Conservation (phyloP, 2,888 invertebrate species). For the Augochlorella aurata region DNA sequence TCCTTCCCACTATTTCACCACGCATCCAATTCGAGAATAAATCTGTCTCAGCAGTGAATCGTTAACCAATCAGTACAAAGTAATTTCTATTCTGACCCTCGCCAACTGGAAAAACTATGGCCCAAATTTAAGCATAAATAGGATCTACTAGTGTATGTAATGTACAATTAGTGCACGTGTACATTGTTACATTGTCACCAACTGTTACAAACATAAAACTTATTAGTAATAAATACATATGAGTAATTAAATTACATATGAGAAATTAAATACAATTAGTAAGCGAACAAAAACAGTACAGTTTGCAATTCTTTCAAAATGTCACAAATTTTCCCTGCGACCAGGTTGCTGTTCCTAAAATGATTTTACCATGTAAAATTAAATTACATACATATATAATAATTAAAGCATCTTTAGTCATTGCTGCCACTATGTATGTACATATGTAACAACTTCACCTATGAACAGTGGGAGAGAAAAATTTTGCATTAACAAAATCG, state of each 20-base stretch:
- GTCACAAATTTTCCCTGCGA: not conserved
- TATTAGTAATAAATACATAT: not conserved
- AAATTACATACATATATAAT: not conserved
- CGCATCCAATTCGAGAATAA: too few species aligned
- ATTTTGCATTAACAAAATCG: not conserved
- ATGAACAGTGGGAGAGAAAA: conserved; percentile 1
- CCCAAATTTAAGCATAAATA: too few species aligned
- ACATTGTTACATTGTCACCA: not conserved
- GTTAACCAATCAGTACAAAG: too few species aligned
- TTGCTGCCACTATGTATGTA: conserved; percentile 15
- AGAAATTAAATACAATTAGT: not conserved
- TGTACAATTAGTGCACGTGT: too few species aligned
- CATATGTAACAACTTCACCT: conserved; percentile 13
- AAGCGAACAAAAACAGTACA: conserved; percentile 21
- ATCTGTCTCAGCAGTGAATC: too few species aligned
- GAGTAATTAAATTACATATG: not conserved
- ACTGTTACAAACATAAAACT: not conserved
- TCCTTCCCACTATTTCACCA: too few species aligned
- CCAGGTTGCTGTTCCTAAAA: conserved; percentile 40
- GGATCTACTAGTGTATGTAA: too few species aligned
- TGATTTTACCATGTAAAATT: conserved; percentile 29
- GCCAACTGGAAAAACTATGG: too few species aligned
- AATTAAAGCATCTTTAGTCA: conserved; percentile 16
- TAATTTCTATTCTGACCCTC: too few species aligned
- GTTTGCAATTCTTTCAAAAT: not conserved